Evolutionary conservation across 2,113 vertebrate species (phyloP).

Genomic region (Chloropsis cyanopogon): DNA sequence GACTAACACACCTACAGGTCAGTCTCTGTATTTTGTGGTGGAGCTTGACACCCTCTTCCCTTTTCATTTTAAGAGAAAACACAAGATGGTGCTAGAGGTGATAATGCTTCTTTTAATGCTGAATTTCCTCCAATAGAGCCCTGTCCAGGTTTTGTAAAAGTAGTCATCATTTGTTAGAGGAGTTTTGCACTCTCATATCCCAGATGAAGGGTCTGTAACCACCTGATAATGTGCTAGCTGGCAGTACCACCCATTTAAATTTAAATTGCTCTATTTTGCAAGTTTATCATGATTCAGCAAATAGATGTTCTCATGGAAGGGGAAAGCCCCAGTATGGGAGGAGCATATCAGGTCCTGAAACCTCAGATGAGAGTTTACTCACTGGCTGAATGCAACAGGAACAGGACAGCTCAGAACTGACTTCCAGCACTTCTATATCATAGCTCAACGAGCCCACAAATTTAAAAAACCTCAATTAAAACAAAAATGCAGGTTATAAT

Average conservation of each 20-base stretch:
- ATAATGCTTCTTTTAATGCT: background rate
- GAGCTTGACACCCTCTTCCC: background rate
- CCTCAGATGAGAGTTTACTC: background rate
- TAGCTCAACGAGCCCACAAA: background rate
- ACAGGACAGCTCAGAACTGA: background rate
- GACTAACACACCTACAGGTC: too few species aligned
- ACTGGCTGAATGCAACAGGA: background rate
- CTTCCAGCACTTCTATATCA: background rate
- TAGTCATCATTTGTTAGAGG: background rate
- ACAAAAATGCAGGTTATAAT: background rate
- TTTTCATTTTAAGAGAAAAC: constrained; percentile 13
- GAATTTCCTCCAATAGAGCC: background rate
- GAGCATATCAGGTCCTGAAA: background rate
- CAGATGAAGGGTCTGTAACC: background rate
- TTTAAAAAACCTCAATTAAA: background rate
- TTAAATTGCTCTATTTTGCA: background rate
- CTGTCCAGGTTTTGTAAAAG: background rate
- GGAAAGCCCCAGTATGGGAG: background rate
- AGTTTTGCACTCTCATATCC: background rate
- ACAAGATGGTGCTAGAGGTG: constrained; percentile 27
- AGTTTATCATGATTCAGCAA: background rate
- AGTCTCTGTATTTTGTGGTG: background rate
- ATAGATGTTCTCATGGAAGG: background rate
- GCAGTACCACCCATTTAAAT: background rate
- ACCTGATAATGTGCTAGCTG: background rate